Evolutionary conservation across 2,797 vertebrate species (phyloP).

Genomic region (Pelobates cultripes): DNA sequence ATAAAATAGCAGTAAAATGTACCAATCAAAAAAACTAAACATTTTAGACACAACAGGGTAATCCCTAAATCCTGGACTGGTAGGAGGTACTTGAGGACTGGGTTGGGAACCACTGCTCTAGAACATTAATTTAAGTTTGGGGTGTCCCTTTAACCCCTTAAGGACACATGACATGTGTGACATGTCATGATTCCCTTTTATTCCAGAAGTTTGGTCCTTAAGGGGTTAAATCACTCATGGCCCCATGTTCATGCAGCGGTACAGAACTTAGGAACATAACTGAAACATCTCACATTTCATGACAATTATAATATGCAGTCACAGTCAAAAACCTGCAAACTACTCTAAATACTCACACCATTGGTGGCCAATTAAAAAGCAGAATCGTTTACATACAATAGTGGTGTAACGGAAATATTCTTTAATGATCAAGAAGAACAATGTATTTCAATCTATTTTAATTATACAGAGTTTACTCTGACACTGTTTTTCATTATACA

Average conservation of each 20-base stretch:
- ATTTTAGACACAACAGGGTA: too few species aligned
- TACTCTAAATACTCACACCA: conserved; percentile 36
- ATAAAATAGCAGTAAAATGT: too few species aligned
- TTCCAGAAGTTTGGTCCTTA: too few species aligned
- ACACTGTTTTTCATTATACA: conserved; percentile 79
- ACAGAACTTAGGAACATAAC: background rate
- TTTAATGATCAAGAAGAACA: conserved; percentile 69
- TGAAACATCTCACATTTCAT: background rate
- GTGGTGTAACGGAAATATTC: conserved; percentile 65
- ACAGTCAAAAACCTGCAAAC: background rate
- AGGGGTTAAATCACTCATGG: too few species aligned
- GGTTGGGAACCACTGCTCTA: too few species aligned
- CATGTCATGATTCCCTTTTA: too few species aligned
- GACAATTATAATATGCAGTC: background rate
- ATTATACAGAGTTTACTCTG: conserved; percentile 75
- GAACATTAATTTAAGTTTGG: too few species aligned
- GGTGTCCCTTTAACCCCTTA: too few species aligned
- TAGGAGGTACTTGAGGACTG: too few species aligned
- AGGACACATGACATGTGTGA: too few species aligned
- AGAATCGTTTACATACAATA: conserved; percentile 67
- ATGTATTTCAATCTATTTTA: conserved; percentile 74
- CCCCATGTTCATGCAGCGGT: background rate
- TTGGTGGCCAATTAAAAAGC: conserved; percentile 71
- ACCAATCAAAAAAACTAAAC: too few species aligned
- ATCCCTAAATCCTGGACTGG: too few species aligned